Evolutionary conservation across 1,140 invertebrate species (phyloP), one percentile per base, ranked within the genome.

Genomic region (Drosophila pseudoobscura): DNA sequence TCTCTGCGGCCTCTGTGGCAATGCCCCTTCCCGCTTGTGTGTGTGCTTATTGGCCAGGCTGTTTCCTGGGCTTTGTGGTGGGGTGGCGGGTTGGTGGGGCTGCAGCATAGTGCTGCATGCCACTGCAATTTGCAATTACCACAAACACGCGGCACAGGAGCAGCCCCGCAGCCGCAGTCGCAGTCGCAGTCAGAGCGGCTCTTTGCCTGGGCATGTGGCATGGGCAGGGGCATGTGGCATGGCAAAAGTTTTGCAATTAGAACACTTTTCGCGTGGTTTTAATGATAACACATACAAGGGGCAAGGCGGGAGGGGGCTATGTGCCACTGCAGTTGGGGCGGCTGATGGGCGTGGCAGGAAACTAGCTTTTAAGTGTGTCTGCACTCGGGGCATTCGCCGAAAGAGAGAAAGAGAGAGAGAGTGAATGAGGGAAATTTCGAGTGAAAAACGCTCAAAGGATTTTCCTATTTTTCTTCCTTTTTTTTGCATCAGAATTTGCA

Each of bases 81-180:
- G 24, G 4, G 24, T 26, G 24, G 24, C 24, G 24, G 24, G 39
- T 3, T 20, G 39, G 17, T 26, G 44, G 45, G 15, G 20, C 31
- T 47, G 68, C 61, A 52, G 62, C 24, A 24, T 41, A 55, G 41
- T 50, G 68, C 80, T 80, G 77, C 80, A 75, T 87, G 70, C 82
- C 82, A 82, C 82, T 75, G 78, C 82, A 87, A 87, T 87, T 87
- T 87, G 78, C 82, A 87, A 87, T 87, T 87, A 85, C 78, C 82
- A 71, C 82, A 87, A 83, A 85, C 77, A 80, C 78, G 78, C 82
- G 55, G 82, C 70, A 39, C 65, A 55, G 49, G n/a, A 53, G 47
- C 75, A 41, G 31, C 7, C 45, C 49, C 39, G 44, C 53, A 57
- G 46, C 43, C 43, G 35, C 62, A 22, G 29, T 3, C 26, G 26